Evolutionary conservation across 2,888 invertebrate genomes (phyloP).

Genomic region (Mesorhabditis spiculigera): DNA sequence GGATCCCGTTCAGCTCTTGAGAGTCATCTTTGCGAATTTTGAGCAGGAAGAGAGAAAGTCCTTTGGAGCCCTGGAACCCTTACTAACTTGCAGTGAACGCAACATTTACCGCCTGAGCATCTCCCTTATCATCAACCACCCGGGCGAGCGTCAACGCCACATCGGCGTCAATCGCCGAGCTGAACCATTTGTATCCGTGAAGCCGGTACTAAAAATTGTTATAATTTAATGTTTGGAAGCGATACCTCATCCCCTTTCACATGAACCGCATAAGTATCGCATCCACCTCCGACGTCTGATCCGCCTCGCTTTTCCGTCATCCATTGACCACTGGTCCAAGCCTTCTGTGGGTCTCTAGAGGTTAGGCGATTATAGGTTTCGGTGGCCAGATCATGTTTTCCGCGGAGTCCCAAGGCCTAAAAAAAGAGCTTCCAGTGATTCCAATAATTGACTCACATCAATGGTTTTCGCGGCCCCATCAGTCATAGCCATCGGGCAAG

Average conservation of each 20-base stretch:
- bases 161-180: conserved; percentile 66
- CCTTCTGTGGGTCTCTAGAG: conserved; percentile 44
- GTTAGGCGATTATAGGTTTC: conserved; percentile 25
- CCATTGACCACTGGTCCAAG: conserved; percentile 69
- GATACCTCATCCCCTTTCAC: conserved; percentile 31
- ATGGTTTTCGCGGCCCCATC: conserved; percentile 67
- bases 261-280: conserved; percentile 46
- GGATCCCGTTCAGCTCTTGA: conserved; percentile 63
- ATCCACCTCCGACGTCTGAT: conserved; percentile 65
- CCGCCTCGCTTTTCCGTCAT: conserved; percentile 67
- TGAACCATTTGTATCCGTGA: conserved; percentile 68
- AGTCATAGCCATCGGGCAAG: conserved; percentile 68
- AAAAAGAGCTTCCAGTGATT: not conserved
- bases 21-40: conserved; percentile 59
- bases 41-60: conserved; percentile 65
- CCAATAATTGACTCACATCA: conserved; percentile 51
- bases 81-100: not conserved
- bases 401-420: conserved; percentile 24
- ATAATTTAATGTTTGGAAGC: conserved; percentile 4
- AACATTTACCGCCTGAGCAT: conserved; percentile 29
- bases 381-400: conserved; percentile 23
- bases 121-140: conserved; percentile 60
- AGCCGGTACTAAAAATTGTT: conserved; percentile 55
- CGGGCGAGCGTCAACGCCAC: conserved; percentile 65
- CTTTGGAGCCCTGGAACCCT: conserved; percentile 60